A percentile compares a stretch with the other conserved stretches of the same genome.
Conservation (phyloP, 2,888 invertebrate genomes). For the Drosophila pseudotakahashii region DNA sequence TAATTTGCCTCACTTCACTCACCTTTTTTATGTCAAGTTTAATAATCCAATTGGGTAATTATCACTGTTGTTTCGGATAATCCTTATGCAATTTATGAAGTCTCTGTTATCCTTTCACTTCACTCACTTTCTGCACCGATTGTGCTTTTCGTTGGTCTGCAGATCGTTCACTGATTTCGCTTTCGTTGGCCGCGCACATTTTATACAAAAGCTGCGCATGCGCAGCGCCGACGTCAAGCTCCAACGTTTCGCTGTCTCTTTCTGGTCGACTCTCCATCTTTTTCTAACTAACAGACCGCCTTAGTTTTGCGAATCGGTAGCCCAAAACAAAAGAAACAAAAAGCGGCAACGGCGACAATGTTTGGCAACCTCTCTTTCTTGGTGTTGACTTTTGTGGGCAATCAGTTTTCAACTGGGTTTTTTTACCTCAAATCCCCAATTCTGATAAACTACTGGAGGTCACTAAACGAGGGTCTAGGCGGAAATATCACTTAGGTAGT, state of each 20-base stretch:
- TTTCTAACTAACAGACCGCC: constrained; percentile 9
- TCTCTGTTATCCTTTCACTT: constrained; percentile 67
- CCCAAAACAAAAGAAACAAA: constrained; percentile 65
- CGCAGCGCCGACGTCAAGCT: constrained; percentile 51
- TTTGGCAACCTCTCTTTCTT: constrained; percentile 44
- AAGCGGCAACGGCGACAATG: constrained; percentile 32
- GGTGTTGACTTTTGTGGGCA: constrained; percentile 34
- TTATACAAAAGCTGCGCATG: constrained; percentile 78
- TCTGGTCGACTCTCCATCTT: background rate
- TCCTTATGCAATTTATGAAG: constrained; percentile 67
- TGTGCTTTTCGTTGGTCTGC: constrained; percentile 62
- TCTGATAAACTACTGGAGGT: constrained; percentile 54
- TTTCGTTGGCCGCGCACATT: constrained; percentile 68
- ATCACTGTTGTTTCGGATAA: constrained; percentile 37
- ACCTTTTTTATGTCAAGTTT: constrained; percentile 58
- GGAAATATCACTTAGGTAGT: constrained; percentile 47
- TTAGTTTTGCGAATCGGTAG: constrained; percentile 66
- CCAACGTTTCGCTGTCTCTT: constrained; percentile 19
- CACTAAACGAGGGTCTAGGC: constrained; percentile 31
- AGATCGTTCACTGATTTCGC: constrained; percentile 80
- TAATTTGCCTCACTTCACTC: constrained; percentile 52
- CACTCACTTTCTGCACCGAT: constrained; percentile 43
- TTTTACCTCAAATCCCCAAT: constrained; percentile 42
- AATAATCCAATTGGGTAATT: constrained; percentile 54
- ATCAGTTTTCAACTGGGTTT: constrained; percentile 30